Evolutionary conservation across 2,797 vertebrate genomes (phyloP), one percentile per base, ranked within the genome.

Genomic region (Peromyscus attwateri): DNA sequence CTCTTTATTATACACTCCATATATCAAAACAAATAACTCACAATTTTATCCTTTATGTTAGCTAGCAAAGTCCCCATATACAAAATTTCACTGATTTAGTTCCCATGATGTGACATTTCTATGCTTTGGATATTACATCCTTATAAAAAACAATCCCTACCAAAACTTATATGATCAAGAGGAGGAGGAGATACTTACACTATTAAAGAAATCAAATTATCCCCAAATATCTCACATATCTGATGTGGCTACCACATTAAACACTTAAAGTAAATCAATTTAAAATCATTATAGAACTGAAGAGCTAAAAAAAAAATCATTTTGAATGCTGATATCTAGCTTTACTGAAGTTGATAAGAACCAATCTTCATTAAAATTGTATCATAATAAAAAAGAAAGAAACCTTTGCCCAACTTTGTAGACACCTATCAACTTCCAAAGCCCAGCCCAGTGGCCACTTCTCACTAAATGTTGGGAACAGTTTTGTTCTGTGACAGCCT

Each of bases 81-180:
- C 16, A 92, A 83, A 73, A 31, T 46, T 91, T 40, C 31, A 75
- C 87, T 84, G 57, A 87, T 85, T 77, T 94, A 79, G 89, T 43
- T 76, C 11, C 27, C 23, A 1, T 66, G 23, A 70, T 87, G 14
- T 94, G 23, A 89, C 37, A 34, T 91, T 84, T 96, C 17, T 84
- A 40, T 87, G 70, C 70, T 77, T 73, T n/a, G 37, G 10, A 76
- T 79, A 37, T 55, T 68, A 79, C 8, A 76, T 29, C 19, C 14
- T 91, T 40, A 87, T 43, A 62, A 88, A 87, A 94, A 90, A 46
- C 2, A 79, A 75, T 81, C 88, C 21, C 19, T 60, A 93, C 66
- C 46, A 90, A 84, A 96, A 70, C 40, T 94, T 70, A 93, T 66
- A 1, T 43, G 11, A 94, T 46, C 1, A 68, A 95, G 43, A 94